A percentile compares a stretch with the other conserved stretches of the same genome.
These are phyloP conservation scores for Alca torda DNA, from an alignment of 2,797 vertebrate species.

Conservation along the genomic window DNA sequence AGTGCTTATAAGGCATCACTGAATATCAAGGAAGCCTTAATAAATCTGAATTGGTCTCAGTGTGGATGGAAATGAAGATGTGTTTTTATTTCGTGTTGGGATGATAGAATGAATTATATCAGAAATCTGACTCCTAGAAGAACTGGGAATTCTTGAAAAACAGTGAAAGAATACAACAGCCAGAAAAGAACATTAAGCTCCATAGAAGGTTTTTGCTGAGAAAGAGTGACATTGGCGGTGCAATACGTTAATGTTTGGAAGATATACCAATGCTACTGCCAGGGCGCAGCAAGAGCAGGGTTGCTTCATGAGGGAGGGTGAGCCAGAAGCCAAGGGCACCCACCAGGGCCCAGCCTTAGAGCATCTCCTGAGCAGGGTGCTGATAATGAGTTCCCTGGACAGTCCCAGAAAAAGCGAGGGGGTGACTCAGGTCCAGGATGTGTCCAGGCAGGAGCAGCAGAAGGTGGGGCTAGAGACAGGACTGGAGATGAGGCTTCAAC, in stretches of 20 bases:
- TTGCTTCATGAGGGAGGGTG: neutral
- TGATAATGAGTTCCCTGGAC: accelerated
- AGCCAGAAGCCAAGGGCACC: neutral
- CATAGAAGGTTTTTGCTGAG: neutral
- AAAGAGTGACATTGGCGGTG: neutral
- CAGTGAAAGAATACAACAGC: neutral
- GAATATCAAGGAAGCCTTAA: conserved; percentile 65
- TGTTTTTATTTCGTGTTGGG: conserved; percentile 54
- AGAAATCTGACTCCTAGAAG: conserved; percentile 35
- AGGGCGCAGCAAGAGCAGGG: neutral
- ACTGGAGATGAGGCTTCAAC: neutral
- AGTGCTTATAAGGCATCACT: conserved; percentile 46
- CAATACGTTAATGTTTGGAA: neutral
- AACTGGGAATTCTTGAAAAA: conserved; percentile 49
- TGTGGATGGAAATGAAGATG: conserved; percentile 64
- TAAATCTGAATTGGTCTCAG: conserved; percentile 71
- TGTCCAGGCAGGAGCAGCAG: neutral
- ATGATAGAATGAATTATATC: conserved; percentile 55
- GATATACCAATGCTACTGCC: neutral
- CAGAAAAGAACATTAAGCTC: neutral
- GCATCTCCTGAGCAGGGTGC: neutral
- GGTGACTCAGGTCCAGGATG: neutral
- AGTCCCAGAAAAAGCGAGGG: neutral
- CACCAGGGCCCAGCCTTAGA: neutral
- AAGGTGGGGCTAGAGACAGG: neutral